A percentile compares a stretch with the other conserved stretches of the same genome.
Conservation (phyloP, 2,888 invertebrate genomes). For the Baccha elongata region DNA sequence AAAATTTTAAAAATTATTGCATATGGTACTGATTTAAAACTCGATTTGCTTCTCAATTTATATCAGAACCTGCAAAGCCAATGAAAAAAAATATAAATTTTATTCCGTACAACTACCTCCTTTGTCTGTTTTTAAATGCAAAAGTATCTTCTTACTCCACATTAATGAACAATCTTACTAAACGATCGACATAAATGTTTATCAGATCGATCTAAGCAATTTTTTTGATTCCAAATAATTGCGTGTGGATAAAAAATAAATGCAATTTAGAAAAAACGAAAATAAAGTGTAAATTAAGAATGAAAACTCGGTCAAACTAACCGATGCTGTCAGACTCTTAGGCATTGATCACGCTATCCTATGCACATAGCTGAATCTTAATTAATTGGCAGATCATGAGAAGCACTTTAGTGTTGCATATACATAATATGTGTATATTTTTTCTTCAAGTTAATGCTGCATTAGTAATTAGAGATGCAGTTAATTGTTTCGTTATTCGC, state of each 20-base stretch:
- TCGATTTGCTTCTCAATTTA: too few relatives aligned
- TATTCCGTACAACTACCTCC: too few relatives aligned
- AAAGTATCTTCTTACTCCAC: neutral
- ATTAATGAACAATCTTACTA: neutral
- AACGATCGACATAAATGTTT: conserved; percentile 5
- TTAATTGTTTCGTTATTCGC: neutral
- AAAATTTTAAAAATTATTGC: too few relatives aligned
- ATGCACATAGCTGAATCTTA: conserved; percentile 36
- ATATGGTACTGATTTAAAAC: too few relatives aligned
- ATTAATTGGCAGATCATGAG: conserved; percentile 54
- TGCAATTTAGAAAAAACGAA: neutral
- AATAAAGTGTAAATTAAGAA: conserved; percentile 8
- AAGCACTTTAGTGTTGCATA: neutral
- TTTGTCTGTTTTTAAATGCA: neutral
- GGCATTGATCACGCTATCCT: conserved; percentile 47
- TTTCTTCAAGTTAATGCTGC: neutral
- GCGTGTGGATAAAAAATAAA: conserved; percentile 5
- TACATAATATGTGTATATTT: neutral
- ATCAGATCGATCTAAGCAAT: conserved; percentile 8
- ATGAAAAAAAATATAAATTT: too few relatives aligned
- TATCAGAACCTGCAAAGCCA: too few relatives aligned
- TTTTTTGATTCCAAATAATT: neutral
- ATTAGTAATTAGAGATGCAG: conserved; percentile 30
- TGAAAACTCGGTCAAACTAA: conserved; percentile 63
- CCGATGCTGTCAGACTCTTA: conserved; percentile 53